Evolutionary conservation across 2,113 vertebrate species (phyloP).

Genomic region (Archilochus colubris): DNA sequence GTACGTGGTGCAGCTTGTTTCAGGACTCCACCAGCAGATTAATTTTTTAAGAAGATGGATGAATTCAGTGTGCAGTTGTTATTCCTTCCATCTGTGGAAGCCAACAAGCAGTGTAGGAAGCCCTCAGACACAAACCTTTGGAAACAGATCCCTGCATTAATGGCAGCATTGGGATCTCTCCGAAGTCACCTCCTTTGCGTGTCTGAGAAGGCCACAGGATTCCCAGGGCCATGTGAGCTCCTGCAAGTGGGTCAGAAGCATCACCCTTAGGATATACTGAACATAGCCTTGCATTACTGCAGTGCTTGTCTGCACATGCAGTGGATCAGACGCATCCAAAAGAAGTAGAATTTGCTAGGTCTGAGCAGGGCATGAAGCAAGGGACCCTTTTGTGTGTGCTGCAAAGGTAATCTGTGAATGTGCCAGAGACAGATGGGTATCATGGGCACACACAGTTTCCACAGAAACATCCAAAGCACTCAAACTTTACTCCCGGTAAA

Average conservation of each 20-base stretch:
- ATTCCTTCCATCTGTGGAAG: background rate
- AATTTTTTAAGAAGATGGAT: background rate
- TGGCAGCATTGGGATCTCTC: background rate
- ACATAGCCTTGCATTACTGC: background rate
- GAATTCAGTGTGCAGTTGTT: background rate
- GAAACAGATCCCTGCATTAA: background rate
- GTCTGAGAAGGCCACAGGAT: background rate
- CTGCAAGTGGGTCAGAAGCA: background rate
- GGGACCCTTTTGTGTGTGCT: no score
- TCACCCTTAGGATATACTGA: background rate
- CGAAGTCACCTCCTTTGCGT: background rate
- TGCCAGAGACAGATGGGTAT: no score
- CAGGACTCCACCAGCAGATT: background rate
- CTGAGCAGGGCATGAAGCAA: background rate
- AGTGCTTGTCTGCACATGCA: background rate
- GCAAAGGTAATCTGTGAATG: no score
- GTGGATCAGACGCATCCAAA: background rate
- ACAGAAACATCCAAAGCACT: no score
- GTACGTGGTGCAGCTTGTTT: conserved; percentile 11
- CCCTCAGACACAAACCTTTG: no score
- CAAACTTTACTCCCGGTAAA: no score
- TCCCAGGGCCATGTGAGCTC: background rate
- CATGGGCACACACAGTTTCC: no score
- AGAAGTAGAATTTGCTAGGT: background rate
- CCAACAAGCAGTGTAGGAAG: background rate